These are phyloP conservation scores for Pocillopora meandrina DNA, from an alignment of 92 coral and sea anemone species.

Conservation along the genomic window DNA sequence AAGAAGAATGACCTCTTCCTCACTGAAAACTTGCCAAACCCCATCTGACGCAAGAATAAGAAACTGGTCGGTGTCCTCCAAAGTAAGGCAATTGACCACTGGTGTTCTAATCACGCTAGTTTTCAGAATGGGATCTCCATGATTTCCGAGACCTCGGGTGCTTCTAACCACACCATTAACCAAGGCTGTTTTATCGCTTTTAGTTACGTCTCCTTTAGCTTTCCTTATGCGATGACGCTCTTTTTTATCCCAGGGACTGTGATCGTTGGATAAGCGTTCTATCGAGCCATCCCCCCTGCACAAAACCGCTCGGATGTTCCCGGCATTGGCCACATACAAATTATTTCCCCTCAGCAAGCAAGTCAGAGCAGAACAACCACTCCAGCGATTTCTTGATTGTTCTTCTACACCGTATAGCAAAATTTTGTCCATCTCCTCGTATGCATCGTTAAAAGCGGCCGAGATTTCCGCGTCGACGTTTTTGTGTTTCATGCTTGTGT, in stretches of 20 bases:
- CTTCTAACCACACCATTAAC: slow-evolving; percentile 86
- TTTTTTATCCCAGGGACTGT: slow-evolving; percentile 80
- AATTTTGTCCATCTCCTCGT: slow-evolving; percentile 82
- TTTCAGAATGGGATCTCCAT: slow-evolving; percentile 91
- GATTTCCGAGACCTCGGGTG: slow-evolving; percentile 96
- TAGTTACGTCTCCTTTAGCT: slow-evolving; percentile 75
- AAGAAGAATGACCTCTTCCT: slow-evolving; percentile 81
- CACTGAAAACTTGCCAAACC: slow-evolving; percentile 92
- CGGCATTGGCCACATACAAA: slow-evolving; percentile 93
- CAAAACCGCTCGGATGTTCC: slow-evolving; percentile 82
- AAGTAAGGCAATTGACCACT: slow-evolving; percentile 67
- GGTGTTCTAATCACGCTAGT: slow-evolving; percentile 76
- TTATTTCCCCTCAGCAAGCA: slow-evolving; percentile 78
- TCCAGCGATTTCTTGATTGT: slow-evolving; percentile 96
- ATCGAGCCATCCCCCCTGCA: slow-evolving; percentile 86
- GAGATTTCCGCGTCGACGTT: slow-evolving; percentile 58
- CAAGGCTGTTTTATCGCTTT: slow-evolving; percentile 75
- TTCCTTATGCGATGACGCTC: slow-evolving; percentile 78
- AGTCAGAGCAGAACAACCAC: slow-evolving; percentile 95
- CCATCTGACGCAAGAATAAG: slow-evolving; percentile 87
- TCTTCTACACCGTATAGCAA: slow-evolving; percentile 83
- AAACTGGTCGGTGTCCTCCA: slow-evolving; percentile 79
- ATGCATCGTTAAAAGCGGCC: slow-evolving; percentile 74
- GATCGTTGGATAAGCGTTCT: slow-evolving; percentile 78
- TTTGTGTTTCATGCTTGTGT: slow-evolving; percentile 52